A percentile compares a stretch with the other conserved stretches of the same genome.
Conservation (phyloP, 1,140 invertebrate species). For the Macrostomum lignano region DNA sequence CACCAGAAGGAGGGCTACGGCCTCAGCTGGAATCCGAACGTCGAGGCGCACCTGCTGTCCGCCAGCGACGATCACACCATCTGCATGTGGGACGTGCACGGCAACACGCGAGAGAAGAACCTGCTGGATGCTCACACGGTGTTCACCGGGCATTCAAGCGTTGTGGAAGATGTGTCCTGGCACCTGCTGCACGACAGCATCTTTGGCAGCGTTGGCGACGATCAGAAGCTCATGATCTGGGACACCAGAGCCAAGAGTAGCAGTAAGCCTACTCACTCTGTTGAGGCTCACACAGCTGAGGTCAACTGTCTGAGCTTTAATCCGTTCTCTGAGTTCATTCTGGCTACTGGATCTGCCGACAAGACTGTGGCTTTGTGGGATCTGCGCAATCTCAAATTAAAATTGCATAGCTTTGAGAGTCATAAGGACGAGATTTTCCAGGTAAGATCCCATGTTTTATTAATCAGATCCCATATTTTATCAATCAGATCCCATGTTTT, state of each 20-base stretch:
- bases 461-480: no score
- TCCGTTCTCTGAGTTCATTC: conserved; percentile 92
- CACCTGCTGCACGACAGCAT: conserved; percentile 83
- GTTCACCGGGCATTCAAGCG: conserved; percentile 90
- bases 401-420: conserved; percentile 94
- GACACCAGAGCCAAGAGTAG: conserved; percentile 81
- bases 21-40: conserved; percentile 90
- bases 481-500: no score
- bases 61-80: conserved; percentile 88
- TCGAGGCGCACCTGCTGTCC: conserved; percentile 81
- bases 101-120: conserved; percentile 63
- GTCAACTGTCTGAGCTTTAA: conserved; percentile 98
- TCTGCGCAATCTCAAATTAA: conserved; percentile 75
- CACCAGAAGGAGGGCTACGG: conserved; percentile 92
- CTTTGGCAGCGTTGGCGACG: conserved; percentile 95
- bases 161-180: conserved; percentile 98
- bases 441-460: no score
- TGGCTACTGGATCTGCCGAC: conserved; percentile 91
- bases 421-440: conserved; percentile 99
- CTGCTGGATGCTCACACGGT: conserved; percentile 91
- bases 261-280: conserved; percentile 82
- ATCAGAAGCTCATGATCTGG: conserved; percentile 94
- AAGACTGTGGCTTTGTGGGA: conserved; percentile 82
- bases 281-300: conserved; percentile 93
- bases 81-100: conserved; percentile 95